phyloP scores from a whole-genome alignment of 2,888 invertebrate species.

The Fragum fragum region DNA sequence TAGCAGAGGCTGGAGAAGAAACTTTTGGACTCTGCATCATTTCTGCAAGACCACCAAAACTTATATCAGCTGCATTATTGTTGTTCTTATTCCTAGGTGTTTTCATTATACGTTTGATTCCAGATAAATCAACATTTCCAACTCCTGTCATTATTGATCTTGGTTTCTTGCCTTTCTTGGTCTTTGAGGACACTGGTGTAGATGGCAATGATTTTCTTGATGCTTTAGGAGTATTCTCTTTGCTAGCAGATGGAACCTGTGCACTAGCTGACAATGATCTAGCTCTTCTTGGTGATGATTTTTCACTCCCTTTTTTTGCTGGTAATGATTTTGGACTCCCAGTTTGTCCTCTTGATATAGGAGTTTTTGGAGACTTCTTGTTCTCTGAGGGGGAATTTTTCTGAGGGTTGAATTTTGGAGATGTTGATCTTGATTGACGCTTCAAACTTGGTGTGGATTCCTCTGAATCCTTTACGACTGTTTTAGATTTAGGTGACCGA shows the following conservation, averaged over 20 bases:
- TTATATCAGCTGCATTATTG: slow-evolving; percentile 53
- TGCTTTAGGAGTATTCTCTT: slow-evolving; percentile 12
- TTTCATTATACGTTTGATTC: slow-evolving; percentile 50
- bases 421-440: slow-evolving; percentile 9
- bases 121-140: slow-evolving; percentile 57
- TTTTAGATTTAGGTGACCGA: slow-evolving; percentile 19
- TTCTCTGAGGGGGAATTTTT: background rate
- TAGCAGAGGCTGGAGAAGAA: slow-evolving; percentile 60
- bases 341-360: background rate
- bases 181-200: slow-evolving; percentile 17
- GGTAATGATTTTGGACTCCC: slow-evolving; percentile 18
- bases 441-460: background rate
- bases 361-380: slow-evolving; percentile 10
- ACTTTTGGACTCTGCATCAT: slow-evolving; percentile 69
- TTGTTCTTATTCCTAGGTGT: slow-evolving; percentile 49
- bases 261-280: slow-evolving; percentile 20
- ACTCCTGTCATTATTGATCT: slow-evolving; percentile 28
- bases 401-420: slow-evolving; percentile 28
- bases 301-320: slow-evolving; percentile 9
- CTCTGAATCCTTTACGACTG: slow-evolving; percentile 6
- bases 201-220: slow-evolving; percentile 35
- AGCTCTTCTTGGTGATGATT: background rate
- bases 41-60: slow-evolving; percentile 72
- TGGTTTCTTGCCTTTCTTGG: slow-evolving; percentile 14
- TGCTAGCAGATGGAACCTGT: slow-evolving; percentile 1